Evolutionary conservation across 2,888 invertebrate genomes (phyloP).

Genomic region (Orthosia gracilis): DNA sequence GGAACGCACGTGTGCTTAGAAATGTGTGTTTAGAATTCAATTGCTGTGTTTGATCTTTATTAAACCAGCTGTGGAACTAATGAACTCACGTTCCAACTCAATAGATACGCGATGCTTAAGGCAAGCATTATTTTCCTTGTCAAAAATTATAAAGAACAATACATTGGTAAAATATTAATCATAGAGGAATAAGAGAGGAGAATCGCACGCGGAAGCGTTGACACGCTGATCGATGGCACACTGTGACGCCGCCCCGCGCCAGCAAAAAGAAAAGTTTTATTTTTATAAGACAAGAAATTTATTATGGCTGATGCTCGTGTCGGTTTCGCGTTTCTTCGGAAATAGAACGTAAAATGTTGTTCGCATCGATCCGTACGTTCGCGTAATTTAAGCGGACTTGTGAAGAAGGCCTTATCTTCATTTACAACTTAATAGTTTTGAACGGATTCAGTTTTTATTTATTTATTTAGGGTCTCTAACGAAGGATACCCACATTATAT

Average conservation of each 20-base stretch:
- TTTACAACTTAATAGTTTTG: constrained; percentile 36
- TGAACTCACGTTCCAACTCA: constrained; percentile 20
- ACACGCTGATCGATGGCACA: constrained; percentile 67
- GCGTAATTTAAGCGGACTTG: constrained; percentile 60
- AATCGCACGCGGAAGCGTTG: constrained; percentile 64
- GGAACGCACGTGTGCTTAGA: constrained; percentile 11
- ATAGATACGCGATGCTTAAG: constrained; percentile 11
- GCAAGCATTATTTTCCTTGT: not conserved
- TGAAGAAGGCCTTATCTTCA: constrained; percentile 53
- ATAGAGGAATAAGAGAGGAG: constrained; percentile 57
- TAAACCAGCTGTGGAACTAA: constrained; percentile 39
- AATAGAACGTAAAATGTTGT: constrained; percentile 86
- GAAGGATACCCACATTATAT: too few relatives aligned
- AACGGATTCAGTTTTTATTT: not conserved
- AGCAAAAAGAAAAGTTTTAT: constrained; percentile 90
- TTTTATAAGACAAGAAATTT: constrained; percentile 91
- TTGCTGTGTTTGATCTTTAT: constrained; percentile 33
- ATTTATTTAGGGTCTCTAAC: too few relatives aligned
- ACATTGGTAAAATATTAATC: constrained; percentile 50
- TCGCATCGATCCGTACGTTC: constrained; percentile 77
- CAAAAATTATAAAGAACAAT: constrained; percentile 38
- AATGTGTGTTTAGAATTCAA: constrained; percentile 30
- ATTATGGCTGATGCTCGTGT: constrained; percentile 89
- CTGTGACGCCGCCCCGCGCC: constrained; percentile 81
- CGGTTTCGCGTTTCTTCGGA: constrained; percentile 89